Evolutionary conservation across 2,113 vertebrate species (phyloP).

Genomic region (Mobula hypostoma): DNA sequence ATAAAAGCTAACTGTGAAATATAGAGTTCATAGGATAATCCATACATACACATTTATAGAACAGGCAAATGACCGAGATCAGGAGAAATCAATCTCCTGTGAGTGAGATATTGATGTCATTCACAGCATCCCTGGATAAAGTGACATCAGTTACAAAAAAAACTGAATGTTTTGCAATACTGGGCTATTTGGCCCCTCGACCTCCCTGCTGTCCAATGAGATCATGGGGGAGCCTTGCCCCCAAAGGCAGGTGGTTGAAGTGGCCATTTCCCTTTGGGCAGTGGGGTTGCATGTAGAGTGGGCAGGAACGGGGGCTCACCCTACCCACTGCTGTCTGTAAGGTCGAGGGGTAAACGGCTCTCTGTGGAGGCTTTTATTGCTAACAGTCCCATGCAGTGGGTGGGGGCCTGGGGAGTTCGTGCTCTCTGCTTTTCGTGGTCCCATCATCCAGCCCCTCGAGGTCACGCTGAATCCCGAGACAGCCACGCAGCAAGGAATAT

Average conservation of each 20-base stretch:
- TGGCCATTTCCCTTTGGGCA: no score
- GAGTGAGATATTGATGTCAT: neutral
- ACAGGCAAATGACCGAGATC: neutral
- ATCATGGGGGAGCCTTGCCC: no score
- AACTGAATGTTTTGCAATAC: neutral
- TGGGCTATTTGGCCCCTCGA: neutral
- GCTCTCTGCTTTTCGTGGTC: neutral
- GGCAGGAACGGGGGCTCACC: neutral
- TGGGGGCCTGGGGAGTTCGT: neutral
- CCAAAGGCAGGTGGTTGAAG: no score
- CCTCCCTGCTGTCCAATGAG: no score
- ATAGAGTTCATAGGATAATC: neutral
- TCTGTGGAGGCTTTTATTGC: neutral
- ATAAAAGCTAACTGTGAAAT: neutral
- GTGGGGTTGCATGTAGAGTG: no score
- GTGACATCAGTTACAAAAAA: neutral
- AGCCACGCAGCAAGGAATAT: neutral
- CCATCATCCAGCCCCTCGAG: neutral
- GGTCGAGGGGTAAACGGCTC: neutral
- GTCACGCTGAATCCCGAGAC: neutral
- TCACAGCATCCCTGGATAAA: neutral
- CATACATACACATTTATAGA: slow-evolving; percentile 16
- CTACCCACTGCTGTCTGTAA: neutral
- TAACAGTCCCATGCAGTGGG: neutral
- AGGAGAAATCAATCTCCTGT: neutral